Evolutionary conservation across 2,888 invertebrate genomes (phyloP), one percentile per base, ranked within the genome.

Genomic region (Sinotaia quadrata): DNA sequence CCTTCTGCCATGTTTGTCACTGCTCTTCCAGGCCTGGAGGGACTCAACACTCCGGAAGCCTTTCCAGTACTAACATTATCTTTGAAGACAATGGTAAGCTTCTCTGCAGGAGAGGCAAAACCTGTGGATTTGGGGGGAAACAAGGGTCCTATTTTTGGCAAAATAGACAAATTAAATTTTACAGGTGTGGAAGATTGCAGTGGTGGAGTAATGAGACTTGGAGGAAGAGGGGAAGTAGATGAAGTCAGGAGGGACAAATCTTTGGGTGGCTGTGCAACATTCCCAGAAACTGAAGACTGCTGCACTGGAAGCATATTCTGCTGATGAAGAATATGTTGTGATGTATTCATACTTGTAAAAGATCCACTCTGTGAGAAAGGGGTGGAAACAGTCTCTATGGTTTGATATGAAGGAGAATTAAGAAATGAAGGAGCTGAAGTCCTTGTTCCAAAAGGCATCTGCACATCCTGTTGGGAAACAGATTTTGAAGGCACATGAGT

Each of bases 41-140:
- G n/a, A n/a, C n/a, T n/a, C n/a, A n/a, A n/a, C n/a, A n/a, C n/a
- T n/a, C n/a, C n/a, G n/a, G n/a, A n/a, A n/a, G n/a, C n/a, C n/a
- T n/a, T n/a, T n/a, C n/a, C n/a, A n/a, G n/a, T n/a, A n/a, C n/a
- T n/a, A n/a, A n/a, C n/a, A n/a, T n/a, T n/a, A n/a, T n/a, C n/a
- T n/a, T n/a, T n/a, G n/a, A n/a, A n/a, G n/a, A n/a, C n/a, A n/a
- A n/a, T n/a, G n/a, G n/a, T n/a, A n/a, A n/a, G n/a, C n/a, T n/a
- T n/a, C n/a, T n/a, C n/a, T n/a, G 75, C 62, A 80, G 78, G 29
- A 79, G 61, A n/a, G 80, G 81, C 31, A 78, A 79, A 47, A 73
- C 62, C n/a, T 69, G 67, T 27, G 70, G 71, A 34, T 70, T 33
- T 8, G 72, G 44, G 41, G 33, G 34, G 44, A 52, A 47, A 31